Evolutionary conservation across 2,888 invertebrate genomes (phyloP).

Genomic region (Drosophila lutescens): DNA sequence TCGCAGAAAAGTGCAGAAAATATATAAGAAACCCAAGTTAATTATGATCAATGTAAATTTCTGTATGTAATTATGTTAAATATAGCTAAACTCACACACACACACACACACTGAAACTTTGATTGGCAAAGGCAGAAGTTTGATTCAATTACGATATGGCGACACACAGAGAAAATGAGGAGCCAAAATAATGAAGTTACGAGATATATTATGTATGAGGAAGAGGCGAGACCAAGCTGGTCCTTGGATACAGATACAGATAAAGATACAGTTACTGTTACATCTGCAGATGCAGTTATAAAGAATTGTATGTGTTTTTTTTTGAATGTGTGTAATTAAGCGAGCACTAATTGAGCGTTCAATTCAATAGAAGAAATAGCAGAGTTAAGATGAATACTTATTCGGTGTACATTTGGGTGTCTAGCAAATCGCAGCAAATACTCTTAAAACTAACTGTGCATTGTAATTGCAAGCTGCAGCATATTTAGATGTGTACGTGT

Average conservation of each 20-base stretch:
- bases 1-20: constrained; percentile 13
- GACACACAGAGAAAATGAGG: background rate
- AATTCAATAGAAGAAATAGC: background rate
- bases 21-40: constrained; percentile 14
- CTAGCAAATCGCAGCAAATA: constrained; percentile 46
- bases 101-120: background rate
- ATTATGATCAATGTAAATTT: constrained; percentile 64
- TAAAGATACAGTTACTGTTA: background rate
- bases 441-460: constrained; percentile 35
- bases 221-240: constrained; percentile 28
- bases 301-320: constrained; percentile 22
- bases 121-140: constrained; percentile 3
- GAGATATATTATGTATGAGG: background rate
- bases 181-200: background rate
- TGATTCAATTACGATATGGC: constrained; percentile 9
- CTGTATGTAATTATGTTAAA: constrained; percentile 67
- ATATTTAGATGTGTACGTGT: constrained; percentile 16
- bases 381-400: constrained; percentile 9
- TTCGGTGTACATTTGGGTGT: constrained; percentile 50
- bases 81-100: constrained; percentile 7
- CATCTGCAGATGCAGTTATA: background rate
- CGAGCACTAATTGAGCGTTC: constrained; percentile 8
- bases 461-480: constrained; percentile 43
- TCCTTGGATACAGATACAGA: constrained; percentile 21
- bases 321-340: constrained; percentile 19